Conservation (phyloP, 92 coral and sea anemone genomes). For the Heliopora coerulea region DNA sequence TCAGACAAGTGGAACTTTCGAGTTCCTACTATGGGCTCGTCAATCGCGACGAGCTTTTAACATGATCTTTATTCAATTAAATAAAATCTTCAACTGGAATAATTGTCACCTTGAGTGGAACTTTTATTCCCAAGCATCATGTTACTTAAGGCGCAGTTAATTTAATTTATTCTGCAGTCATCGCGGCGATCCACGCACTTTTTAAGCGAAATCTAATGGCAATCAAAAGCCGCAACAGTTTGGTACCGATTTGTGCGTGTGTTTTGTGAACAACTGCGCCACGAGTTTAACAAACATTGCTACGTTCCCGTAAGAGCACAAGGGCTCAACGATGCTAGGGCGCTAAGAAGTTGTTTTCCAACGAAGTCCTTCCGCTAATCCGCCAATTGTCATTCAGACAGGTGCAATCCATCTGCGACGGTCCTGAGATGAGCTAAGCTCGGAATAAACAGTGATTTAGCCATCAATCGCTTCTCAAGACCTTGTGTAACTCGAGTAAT, state of each 20-base stretch:
- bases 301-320: background rate
- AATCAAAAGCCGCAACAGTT: background rate
- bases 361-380: conserved; percentile 11
- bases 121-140: conserved; percentile 12
- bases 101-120: conserved; percentile 36
- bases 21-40: conserved; percentile 19
- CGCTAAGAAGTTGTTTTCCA: background rate
- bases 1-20: background rate
- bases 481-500: conserved; percentile 29
- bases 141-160: conserved; percentile 11
- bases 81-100: conserved; percentile 24
- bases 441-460: conserved; percentile 36
- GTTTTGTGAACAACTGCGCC: background rate
- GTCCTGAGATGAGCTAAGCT: background rate
- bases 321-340: background rate
- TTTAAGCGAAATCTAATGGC: background rate
- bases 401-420: conserved; percentile 22
- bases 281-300: background rate
- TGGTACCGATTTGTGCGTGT: too few species aligned
- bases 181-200: conserved; percentile 1
- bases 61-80: conserved; percentile 44
- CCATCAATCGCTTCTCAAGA: conserved; percentile 7
- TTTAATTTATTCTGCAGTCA: conserved; percentile 25
- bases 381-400: conserved; percentile 32
- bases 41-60: conserved; percentile 45